Evolutionary conservation across 2,888 invertebrate genomes (phyloP), one percentile per base, ranked within the genome.

Genomic region (Rhagium mordax): DNA sequence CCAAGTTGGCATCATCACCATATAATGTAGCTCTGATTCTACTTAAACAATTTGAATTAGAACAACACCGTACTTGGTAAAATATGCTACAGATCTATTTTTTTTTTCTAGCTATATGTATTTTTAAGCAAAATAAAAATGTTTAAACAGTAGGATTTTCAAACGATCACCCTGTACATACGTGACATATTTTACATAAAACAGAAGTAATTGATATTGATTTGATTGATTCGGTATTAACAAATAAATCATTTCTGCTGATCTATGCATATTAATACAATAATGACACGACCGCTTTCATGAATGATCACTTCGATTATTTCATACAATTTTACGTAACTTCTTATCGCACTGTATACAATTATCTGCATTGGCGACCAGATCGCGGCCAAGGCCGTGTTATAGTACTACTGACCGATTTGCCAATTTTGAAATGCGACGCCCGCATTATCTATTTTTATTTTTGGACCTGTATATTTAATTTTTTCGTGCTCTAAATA

Each of bases 301-400:
- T 33, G 15, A 59, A 33, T 41, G 16, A 51, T 51, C n/a, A n/a
- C n/a, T 18, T 20, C 10, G 20, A 18, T 18, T 18, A 51, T 20
- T 55, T 8, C 24, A 59, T 16, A 59, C 33, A 4, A n/a, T 10
- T 0, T 59, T 59, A 33, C 33, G 59, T 59, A 59, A 59, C 24
- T 13, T 59, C 16, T 59, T 59, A 59, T 59, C 59, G 59, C 24
- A 59, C 20, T 27, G n/a, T 41, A 41, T n/a, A 41, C 41, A 41
- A 41, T n/a, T n/a, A 41, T 62, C 29, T 64, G 27, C 41, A 20
- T 47, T 55, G 57, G 15, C 33, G 21, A 57, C 15, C 18, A 55
- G 57, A 67, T 67, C 57, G 21, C 67, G 67, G 67, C 67, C 67
- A 67, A 67, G 67, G 67, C 41, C 47, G 29, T 33, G 15, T n/a